These are phyloP conservation scores for Chloroclystis v-ata DNA, from an alignment of 2,888 invertebrate species.

Conservation along the genomic window DNA sequence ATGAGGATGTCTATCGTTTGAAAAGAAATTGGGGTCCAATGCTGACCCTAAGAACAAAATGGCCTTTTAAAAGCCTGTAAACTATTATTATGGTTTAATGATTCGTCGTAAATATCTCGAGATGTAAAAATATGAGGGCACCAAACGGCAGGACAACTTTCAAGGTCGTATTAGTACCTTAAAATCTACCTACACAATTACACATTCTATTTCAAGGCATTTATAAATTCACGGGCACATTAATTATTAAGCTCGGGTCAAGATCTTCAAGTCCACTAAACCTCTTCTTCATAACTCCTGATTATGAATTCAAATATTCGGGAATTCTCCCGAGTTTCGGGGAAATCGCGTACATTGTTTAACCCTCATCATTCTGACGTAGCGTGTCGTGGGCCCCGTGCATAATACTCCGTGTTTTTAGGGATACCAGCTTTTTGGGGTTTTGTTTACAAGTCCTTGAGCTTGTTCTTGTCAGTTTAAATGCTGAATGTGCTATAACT, in stretches of 20 bases:
- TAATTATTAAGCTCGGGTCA: slow-evolving; percentile 1
- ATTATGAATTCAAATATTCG: slow-evolving; percentile 21
- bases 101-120: neutral
- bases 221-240: neutral
- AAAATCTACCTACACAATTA: too few relatives aligned
- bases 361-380: slow-evolving; percentile 22
- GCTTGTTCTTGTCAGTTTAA: slow-evolving; percentile 10
- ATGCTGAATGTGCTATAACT: neutral
- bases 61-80: neutral
- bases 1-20: slow-evolving; percentile 24
- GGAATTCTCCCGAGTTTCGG: slow-evolving; percentile 3
- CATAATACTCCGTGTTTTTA: slow-evolving; percentile 9
- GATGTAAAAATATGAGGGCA: too few relatives aligned
- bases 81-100: neutral
- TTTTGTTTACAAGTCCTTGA: slow-evolving; percentile 11
- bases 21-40: slow-evolving; percentile 2
- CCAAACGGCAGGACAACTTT: too few relatives aligned
- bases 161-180: too few relatives aligned
- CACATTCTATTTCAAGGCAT: too few relatives aligned
- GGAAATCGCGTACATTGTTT: slow-evolving; percentile 17
- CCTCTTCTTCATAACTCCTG: slow-evolving; percentile 7
- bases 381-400: slow-evolving; percentile 13
- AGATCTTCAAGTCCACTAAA: slow-evolving; percentile 2
- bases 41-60: neutral
- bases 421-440: slow-evolving; percentile 5